These are phyloP conservation scores for Zootermopsis nevadensis DNA, from an alignment of 2,888 invertebrate genomes.

Conservation along the genomic window DNA sequence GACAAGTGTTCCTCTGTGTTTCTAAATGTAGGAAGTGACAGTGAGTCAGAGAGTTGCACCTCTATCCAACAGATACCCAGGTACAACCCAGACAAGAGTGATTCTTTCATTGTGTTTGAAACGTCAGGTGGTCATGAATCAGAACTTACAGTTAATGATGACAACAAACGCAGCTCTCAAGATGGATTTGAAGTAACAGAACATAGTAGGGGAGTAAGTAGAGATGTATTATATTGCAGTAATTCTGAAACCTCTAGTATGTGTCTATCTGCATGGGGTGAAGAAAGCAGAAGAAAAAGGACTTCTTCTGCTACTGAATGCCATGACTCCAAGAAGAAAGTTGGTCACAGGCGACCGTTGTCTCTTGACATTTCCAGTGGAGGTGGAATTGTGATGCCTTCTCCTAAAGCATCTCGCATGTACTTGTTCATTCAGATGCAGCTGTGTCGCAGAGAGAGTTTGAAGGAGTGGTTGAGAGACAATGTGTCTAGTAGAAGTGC, in stretches of 20 bases:
- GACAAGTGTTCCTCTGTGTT: not conserved
- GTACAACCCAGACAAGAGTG: slow-evolving; percentile 56
- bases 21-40: not conserved
- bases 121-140: slow-evolving; percentile 57
- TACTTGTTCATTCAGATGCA: slow-evolving; percentile 99
- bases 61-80: not conserved
- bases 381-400: slow-evolving; percentile 50
- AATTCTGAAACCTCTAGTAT: not conserved
- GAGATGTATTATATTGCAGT: not conserved
- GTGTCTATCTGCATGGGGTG: slow-evolving; percentile 24
- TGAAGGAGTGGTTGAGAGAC: slow-evolving; percentile 89
- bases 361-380: slow-evolving; percentile 60
- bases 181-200: not conserved
- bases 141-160: not conserved
- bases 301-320: not conserved
- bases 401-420: slow-evolving; percentile 64
- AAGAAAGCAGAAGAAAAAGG: slow-evolving; percentile 5
- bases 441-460: slow-evolving; percentile 86
- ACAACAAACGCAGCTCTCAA: not conserved
- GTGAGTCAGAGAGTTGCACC: not conserved
- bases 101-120: slow-evolving; percentile 67
- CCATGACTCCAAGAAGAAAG: slow-evolving; percentile 7
- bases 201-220: not conserved
- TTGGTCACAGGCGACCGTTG: slow-evolving; percentile 57
- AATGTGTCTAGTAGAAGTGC: slow-evolving; percentile 62